phyloP scores from a whole-genome alignment of 2,888 invertebrate species.

The Lagria hirta region DNA sequence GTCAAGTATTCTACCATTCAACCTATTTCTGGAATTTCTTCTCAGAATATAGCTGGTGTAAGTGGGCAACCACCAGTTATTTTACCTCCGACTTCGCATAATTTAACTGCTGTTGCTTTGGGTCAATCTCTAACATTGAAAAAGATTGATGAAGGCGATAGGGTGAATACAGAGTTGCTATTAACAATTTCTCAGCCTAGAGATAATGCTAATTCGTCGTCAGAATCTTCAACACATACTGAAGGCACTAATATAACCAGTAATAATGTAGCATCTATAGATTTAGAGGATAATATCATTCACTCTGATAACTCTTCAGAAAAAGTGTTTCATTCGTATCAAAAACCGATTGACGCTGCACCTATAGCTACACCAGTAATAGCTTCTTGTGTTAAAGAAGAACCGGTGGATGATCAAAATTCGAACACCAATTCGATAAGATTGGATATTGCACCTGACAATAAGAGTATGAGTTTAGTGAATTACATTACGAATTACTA shows the following conservation, averaged over 20 bases:
- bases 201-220: constrained; percentile 32
- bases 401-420: constrained; percentile 22
- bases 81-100: constrained; percentile 50
- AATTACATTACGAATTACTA: constrained; percentile 3
- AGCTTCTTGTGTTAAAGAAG: constrained; percentile 40
- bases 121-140: constrained; percentile 52
- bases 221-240: constrained; percentile 35
- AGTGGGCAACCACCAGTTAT: constrained; percentile 53
- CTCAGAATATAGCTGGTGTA: constrained; percentile 51
- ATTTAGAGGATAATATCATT: constrained; percentile 43
- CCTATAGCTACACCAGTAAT: constrained; percentile 52
- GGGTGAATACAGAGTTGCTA: constrained; percentile 47
- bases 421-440: constrained; percentile 41
- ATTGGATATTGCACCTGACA: constrained; percentile 38
- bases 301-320: constrained; percentile 39
- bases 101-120: constrained; percentile 48
- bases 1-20: constrained; percentile 57
- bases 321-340: constrained; percentile 39
- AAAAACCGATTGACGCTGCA: constrained; percentile 39
- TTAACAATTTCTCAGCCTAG: constrained; percentile 50
- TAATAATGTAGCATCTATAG: constrained; percentile 39
- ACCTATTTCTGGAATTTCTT: constrained; percentile 52
- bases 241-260: constrained; percentile 45
- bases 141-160: constrained; percentile 49
- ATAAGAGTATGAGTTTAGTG: constrained; percentile 43